A percentile compares a stretch with the other conserved stretches of the same genome.
phyloP scores from a whole-genome alignment of 2,888 invertebrate genomes.

The Steinernema scapterisci region DNA sequence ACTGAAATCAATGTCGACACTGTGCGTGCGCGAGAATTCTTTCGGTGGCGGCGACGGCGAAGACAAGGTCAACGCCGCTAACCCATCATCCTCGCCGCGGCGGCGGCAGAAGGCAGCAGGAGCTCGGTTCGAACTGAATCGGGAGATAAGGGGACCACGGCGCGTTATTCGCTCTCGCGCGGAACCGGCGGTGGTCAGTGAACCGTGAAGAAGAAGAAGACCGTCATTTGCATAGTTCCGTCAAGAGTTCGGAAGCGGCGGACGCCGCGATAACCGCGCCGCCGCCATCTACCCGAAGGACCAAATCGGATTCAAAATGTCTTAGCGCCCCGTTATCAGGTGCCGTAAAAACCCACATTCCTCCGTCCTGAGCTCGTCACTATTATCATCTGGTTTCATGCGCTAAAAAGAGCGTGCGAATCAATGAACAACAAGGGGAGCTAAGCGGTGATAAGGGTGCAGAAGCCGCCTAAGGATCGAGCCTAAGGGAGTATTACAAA shows the following conservation, averaged over 20 bases:
- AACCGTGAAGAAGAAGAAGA: conserved; percentile 25
- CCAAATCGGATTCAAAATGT: neutral
- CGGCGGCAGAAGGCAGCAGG: neutral
- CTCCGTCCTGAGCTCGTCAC: conserved; percentile 3
- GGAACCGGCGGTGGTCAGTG: conserved; percentile 1
- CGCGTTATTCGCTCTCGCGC: conserved; percentile 21
- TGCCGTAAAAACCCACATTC: conserved; percentile 19
- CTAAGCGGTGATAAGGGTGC: conserved; percentile 1
- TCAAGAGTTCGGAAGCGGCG: conserved; percentile 12
- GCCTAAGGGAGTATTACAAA: conserved; percentile 3
- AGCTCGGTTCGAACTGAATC: conserved; percentile 19
- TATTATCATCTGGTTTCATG: conserved; percentile 23
- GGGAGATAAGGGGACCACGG: conserved; percentile 17
- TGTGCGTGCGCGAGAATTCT: conserved; percentile 25
- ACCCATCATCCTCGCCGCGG: conserved; percentile 6
- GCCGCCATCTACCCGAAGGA: neutral
- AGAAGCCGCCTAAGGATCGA: neutral
- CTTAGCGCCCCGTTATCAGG: conserved; percentile 6
- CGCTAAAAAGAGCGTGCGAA: neutral
- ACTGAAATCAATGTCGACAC: conserved; percentile 31
- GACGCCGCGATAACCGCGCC: neutral
- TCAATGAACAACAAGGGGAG: conserved; percentile 18
- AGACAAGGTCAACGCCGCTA: conserved; percentile 22
- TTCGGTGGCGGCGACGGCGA: neutral
- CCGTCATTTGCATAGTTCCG: conserved; percentile 21